Evolutionary conservation across 1,140 invertebrate species (phyloP).

Genomic region (Zaprionus africanus): DNA sequence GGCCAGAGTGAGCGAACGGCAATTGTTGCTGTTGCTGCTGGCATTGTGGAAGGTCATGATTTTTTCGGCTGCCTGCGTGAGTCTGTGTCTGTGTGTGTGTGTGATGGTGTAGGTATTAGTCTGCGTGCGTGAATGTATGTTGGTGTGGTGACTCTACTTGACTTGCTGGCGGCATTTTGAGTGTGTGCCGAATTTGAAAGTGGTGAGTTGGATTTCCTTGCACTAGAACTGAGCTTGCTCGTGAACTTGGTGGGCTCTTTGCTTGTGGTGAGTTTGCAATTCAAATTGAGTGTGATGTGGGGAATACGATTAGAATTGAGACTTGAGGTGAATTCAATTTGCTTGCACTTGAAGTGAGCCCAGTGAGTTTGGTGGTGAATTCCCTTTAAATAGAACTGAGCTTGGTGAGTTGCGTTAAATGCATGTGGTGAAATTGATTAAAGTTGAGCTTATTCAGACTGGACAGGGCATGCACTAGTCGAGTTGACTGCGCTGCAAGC

Average conservation of each 20-base stretch:
- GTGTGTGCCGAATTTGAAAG: conserved; percentile 47
- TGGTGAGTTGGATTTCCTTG: conserved; percentile 60
- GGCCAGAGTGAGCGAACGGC: conserved; percentile 33
- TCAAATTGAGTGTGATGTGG: too few species aligned
- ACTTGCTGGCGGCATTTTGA: conserved; percentile 72
- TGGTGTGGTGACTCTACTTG: conserved; percentile 56
- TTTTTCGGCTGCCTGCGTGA: conserved; percentile 67
- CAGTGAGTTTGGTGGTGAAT: too few species aligned
- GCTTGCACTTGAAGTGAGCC: too few species aligned
- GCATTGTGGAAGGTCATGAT: conserved; percentile 84
- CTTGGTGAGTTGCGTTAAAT: not conserved
- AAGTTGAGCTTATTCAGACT: not conserved
- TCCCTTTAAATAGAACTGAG: not conserved
- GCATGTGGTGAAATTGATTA: not conserved
- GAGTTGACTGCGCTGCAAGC: not conserved
- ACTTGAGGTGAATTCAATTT: too few species aligned
- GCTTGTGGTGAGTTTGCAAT: not conserved
- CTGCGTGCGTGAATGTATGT: conserved; percentile 5
- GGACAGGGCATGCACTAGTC: conserved; percentile 11
- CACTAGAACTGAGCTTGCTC: conserved; percentile 8
- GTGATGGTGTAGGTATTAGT: conserved; percentile 8
- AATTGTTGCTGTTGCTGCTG: conserved; percentile 77
- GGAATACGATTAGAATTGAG: too few species aligned
- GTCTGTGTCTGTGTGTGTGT: conserved; percentile 21
- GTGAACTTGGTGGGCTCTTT: not conserved